Conservation (phyloP, 2,888 invertebrate genomes). For the Thera obeliscata region DNA sequence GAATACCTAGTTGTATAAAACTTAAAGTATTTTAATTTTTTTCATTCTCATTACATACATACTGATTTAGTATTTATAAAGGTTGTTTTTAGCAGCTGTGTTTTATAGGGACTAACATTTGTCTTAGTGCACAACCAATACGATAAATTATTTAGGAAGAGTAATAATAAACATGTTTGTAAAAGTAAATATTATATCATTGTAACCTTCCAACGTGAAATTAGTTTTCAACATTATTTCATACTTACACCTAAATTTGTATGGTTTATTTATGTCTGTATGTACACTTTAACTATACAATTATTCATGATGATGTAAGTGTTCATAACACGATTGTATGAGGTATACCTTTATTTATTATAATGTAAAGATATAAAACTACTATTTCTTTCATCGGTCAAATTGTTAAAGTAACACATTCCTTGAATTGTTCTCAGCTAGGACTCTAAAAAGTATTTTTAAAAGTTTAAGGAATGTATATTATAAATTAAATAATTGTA, state of each 20-base stretch:
- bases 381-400: slow-evolving; percentile 43
- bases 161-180: too few species aligned
- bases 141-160: too few species aligned
- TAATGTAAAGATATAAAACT: slow-evolving; percentile 39
- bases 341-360: slow-evolving; percentile 45
- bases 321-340: slow-evolving; percentile 55
- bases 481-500: slow-evolving; percentile 75
- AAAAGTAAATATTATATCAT: too few species aligned
- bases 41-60: too few species aligned
- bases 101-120: too few species aligned
- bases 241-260: slow-evolving; percentile 50
- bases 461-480: slow-evolving; percentile 75
- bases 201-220: slow-evolving; percentile 21
- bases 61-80: too few species aligned
- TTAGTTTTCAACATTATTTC: slow-evolving; percentile 67
- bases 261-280: slow-evolving; percentile 51
- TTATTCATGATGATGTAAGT: slow-evolving; percentile 52
- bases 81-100: too few species aligned
- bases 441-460: slow-evolving; percentile 49
- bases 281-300: slow-evolving; percentile 50
- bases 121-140: too few species aligned
- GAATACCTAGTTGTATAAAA: too few species aligned
- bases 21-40: too few species aligned
- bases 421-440: slow-evolving; percentile 63
- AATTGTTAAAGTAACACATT: slow-evolving; percentile 69